Percentiles rank a stretch among this genome's conserved stretches.
Conservation (phyloP, 2,797 vertebrate species). For the Eutrigla gurnardus region DNA sequence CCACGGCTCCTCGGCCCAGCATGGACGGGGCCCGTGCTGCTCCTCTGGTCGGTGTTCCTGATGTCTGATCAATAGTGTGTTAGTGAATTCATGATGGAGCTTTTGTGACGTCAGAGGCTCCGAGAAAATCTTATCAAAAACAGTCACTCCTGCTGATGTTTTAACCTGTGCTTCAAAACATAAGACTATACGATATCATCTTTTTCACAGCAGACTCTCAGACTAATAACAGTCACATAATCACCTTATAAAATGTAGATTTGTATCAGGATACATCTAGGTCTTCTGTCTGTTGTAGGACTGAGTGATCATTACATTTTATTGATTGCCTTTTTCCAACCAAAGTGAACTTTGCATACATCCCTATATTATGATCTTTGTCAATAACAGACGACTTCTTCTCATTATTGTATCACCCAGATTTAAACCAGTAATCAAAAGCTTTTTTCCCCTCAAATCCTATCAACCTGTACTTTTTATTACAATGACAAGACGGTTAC, state of each 20-base stretch:
- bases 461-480: neutral
- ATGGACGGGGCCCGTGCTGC: constrained; percentile 88
- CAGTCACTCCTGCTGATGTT: neutral
- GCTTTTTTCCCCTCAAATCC: no score
- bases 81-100: neutral
- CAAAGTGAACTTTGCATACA: neutral
- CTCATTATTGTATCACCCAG: neutral
- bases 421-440: neutral
- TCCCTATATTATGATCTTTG: neutral
- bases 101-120: neutral
- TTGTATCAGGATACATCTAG: neutral
- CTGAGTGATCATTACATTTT: neutral
- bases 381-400: neutral
- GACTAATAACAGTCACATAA: neutral
- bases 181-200: neutral
- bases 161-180: neutral
- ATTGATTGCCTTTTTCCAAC: neutral
- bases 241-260: neutral
- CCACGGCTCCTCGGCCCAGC: constrained; percentile 93
- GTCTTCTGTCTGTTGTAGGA: neutral
- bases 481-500: neutral
- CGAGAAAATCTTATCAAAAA: neutral
- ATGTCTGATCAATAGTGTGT: neutral
- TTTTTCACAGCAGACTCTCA: neutral
- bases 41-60: constrained; percentile 88